Percentiles rank a stretch among this genome's conserved stretches.
phyloP scores from a whole-genome alignment of 2,888 invertebrate genomes.

The Acanthosepion pharaonis region DNA sequence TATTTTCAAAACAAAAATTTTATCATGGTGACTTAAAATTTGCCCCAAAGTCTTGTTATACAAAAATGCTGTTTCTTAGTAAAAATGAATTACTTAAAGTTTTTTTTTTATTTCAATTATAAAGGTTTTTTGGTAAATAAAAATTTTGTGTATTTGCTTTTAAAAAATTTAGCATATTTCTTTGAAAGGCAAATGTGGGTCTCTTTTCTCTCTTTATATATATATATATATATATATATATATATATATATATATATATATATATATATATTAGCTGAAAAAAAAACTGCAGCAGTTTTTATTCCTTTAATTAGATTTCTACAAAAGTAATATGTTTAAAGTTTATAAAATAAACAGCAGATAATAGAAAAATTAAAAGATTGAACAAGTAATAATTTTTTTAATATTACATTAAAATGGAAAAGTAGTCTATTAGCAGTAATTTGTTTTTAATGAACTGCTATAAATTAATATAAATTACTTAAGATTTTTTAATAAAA shows the following conservation, averaged over 20 bases:
- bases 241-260: no score
- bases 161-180: background rate
- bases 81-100: no score
- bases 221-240: no score
- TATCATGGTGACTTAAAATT: background rate
- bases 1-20: no score
- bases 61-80: background rate
- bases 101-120: background rate
- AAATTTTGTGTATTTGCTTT: background rate
- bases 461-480: background rate
- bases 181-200: background rate
- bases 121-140: background rate
- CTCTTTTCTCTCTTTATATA: background rate
- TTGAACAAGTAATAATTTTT: background rate
- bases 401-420: background rate
- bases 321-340: background rate
- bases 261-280: background rate
- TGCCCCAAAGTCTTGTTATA: background rate
- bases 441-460: background rate
- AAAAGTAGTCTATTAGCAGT: background rate
- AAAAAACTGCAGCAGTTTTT: slow-evolving; percentile 8
- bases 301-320: background rate
- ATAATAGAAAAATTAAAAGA: background rate
- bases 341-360: background rate
- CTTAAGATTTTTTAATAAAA: background rate